These are phyloP conservation scores for Carcinoscorpius rotundicauda DNA, from an alignment of 1,140 invertebrate species.

Conservation along the genomic window DNA sequence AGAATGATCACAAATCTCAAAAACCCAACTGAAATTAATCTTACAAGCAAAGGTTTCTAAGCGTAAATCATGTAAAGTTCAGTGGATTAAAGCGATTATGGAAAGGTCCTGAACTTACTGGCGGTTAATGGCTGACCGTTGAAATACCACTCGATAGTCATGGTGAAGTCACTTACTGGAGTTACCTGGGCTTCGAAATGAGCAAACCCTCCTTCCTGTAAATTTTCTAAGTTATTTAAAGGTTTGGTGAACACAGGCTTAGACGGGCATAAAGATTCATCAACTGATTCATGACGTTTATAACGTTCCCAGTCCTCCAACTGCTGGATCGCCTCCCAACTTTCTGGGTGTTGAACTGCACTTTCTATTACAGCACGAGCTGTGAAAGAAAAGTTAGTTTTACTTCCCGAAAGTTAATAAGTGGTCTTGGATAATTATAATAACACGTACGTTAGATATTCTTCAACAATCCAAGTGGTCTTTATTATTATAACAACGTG, in stretches of 20 bases:
- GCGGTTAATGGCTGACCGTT: slow-evolving; percentile 81
- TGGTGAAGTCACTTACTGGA: slow-evolving; percentile 89
- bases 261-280: slow-evolving; percentile 45
- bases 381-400: slow-evolving; percentile 24
- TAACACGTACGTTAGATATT: no score
- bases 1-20: no score
- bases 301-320: slow-evolving; percentile 84
- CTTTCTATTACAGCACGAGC: slow-evolving; percentile 67
- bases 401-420: no score
- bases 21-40: no score
- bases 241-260: slow-evolving; percentile 78
- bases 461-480: no score
- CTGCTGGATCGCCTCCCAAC: slow-evolving; percentile 79
- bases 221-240: slow-evolving; percentile 69
- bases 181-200: slow-evolving; percentile 90
- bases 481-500: no score
- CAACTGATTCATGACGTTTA: slow-evolving; percentile 61
- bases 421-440: no score
- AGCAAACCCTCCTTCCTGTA: slow-evolving; percentile 79
- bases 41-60: no score
- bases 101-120: not conserved
- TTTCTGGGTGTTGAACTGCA: slow-evolving; percentile 82
- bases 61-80: no score
- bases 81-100: no score
- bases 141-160: slow-evolving; percentile 98